phyloP scores from a whole-genome alignment of 2,888 invertebrate species.

The Eudasyphora cyanicolor region DNA sequence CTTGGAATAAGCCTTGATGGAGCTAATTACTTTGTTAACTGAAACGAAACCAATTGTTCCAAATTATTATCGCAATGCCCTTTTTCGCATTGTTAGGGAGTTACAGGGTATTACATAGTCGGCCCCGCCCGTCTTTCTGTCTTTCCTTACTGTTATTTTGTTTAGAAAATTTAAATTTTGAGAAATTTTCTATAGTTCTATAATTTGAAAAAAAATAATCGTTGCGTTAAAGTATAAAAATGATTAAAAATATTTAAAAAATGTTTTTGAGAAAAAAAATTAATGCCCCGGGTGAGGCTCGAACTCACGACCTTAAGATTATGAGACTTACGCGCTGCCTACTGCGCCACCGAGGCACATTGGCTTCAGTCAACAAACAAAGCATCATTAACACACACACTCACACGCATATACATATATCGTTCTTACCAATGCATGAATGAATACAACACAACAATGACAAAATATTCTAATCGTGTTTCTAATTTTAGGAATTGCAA shows the following conservation, averaged over 20 bases:
- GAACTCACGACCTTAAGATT: slow-evolving; percentile 67
- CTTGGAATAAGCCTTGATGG: no score
- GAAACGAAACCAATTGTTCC: no score
- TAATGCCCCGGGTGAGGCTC: slow-evolving; percentile 65
- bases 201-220: no score
- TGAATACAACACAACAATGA: neutral
- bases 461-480: neutral
- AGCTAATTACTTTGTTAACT: no score
- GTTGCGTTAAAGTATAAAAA: neutral
- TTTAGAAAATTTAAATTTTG: no score
- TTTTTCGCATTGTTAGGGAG: no score
- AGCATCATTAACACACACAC: neutral
- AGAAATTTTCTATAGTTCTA: no score
- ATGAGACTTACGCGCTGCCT: slow-evolving; percentile 69
- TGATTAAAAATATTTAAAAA: neutral
- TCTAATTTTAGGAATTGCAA: slow-evolving; percentile 86
- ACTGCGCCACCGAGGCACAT: slow-evolving; percentile 68
- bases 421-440: neutral
- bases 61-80: no score
- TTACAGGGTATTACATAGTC: no score
- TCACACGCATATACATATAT: neutral
- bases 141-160: no score
- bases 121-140: no score
- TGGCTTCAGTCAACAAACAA: neutral
- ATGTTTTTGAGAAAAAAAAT: slow-evolving; percentile 43